A percentile compares a stretch with the other conserved stretches of the same genome.
Conservation (phyloP, 2,888 invertebrate genomes). For the Idaea biselata region DNA sequence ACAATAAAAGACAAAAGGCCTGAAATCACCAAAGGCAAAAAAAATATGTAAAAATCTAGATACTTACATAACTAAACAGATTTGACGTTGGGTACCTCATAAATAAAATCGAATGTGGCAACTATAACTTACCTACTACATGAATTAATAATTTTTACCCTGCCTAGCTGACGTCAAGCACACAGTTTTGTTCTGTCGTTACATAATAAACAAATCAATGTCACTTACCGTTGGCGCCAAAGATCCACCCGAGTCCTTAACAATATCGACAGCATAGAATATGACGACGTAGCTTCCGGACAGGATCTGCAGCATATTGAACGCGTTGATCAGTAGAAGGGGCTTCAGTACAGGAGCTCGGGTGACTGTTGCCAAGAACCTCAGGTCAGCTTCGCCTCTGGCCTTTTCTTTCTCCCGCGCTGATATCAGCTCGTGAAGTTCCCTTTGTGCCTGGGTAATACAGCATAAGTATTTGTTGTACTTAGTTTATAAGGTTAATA, state of each 20-base stretch:
- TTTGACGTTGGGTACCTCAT: no score
- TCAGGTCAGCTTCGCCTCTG: slow-evolving; percentile 63
- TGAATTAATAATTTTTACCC: no score
- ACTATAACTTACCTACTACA: no score
- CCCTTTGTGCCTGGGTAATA: slow-evolving; percentile 77
- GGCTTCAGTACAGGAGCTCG: slow-evolving; percentile 85
- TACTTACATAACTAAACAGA: no score
- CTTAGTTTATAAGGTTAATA: background rate
- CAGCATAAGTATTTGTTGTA: no score
- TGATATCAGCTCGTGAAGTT: slow-evolving; percentile 82
- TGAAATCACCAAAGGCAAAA: no score
- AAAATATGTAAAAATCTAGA: no score
- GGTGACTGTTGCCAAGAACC: slow-evolving; percentile 76
- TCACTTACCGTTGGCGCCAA: slow-evolving; percentile 58
- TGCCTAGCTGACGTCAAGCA: no score
- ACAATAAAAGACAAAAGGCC: no score
- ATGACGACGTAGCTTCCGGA: slow-evolving; percentile 89
- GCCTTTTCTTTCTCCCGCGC: slow-evolving; percentile 81
- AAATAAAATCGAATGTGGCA: no score
- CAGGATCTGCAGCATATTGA: slow-evolving; percentile 86
- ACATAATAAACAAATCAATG: background rate
- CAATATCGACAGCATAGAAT: slow-evolving; percentile 89
- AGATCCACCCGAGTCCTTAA: slow-evolving; percentile 79
- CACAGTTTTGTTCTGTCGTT: no score
- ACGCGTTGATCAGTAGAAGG: slow-evolving; percentile 85